Evolutionary conservation across 2,888 invertebrate species (phyloP), one percentile per base, ranked within the genome.

Genomic region (Cynaeus angustus): DNA sequence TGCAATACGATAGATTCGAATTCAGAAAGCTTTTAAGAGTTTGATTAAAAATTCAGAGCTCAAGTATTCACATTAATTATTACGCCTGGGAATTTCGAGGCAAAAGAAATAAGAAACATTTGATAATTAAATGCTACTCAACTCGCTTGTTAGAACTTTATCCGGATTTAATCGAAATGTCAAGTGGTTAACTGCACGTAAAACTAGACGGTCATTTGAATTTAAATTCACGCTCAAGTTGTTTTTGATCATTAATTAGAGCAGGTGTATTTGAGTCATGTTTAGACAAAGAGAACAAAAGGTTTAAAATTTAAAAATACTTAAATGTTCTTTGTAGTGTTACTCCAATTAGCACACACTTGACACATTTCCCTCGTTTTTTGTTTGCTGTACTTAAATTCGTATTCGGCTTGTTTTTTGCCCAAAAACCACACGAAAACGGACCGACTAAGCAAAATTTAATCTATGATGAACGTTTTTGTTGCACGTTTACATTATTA

Each of bases 321-420:
- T 64, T 46, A 68, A 68, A 48, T 55, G 52, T 62, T 43, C 45
- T 14, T 21, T 64, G 50, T 68, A 61, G 55, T 45, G 52, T 61
- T 62, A 21, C 68, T 48, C 64, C 64, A 68, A 68, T 68, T 68
- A 65, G 58, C 38, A 14, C 46, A 30, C 53, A 58, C 41, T 68
- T 21, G 66, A 56, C 66, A 66, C 56, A 66, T 52, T 52, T 41
- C 53, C 30, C 7, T 9, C 41, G 41, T 50, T 64, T 53, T 64
- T 64, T 21, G 45, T 37, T 12, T 2, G 33, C 3, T 4, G 7
- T 7, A 37, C 37, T 37, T 43, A 1, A 43, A 28, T 58, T 58
- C 41, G 58, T 41, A n/a, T 45, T 16, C 16, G 13, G 59, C 46
- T 45, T 7, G 10, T 13, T 30, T 38, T 46, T 59, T 46, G 14